Evolutionary conservation across 1,140 invertebrate genomes (phyloP).

Genomic region (Brachionus rubens): DNA sequence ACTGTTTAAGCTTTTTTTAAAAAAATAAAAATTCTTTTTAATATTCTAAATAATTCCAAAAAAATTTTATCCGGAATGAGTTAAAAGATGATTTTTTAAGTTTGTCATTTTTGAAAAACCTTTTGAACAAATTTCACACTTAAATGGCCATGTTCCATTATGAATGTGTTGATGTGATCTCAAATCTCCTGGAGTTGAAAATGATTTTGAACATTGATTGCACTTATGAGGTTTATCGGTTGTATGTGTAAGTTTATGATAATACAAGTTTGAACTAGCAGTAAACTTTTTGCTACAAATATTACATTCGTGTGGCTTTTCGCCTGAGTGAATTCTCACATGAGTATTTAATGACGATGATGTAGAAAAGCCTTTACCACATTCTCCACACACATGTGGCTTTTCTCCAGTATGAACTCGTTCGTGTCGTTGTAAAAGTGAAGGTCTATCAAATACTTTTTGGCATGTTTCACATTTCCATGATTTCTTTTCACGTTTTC

Average conservation of each 20-base stretch:
- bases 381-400: constrained; percentile 90
- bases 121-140: constrained; percentile 66
- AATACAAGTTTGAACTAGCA: constrained; percentile 90
- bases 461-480: constrained; percentile 73
- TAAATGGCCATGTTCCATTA: constrained; percentile 44
- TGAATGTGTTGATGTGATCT: constrained; percentile 34
- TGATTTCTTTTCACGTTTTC: constrained; percentile 3
- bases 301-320: constrained; percentile 85
- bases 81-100: constrained; percentile 78
- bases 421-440: constrained; percentile 56
- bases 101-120: constrained; percentile 91
- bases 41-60: too few relatives aligned
- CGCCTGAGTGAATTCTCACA: constrained; percentile 86
- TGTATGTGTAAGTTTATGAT: constrained; percentile 89
- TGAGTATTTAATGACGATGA: constrained; percentile 92
- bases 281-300: constrained; percentile 93
- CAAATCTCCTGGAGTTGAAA: constrained; percentile 47
- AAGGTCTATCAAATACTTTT: constrained; percentile 82
- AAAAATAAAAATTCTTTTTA: too few relatives aligned
- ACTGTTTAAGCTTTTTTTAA: too few relatives aligned
- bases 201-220: constrained; percentile 21
- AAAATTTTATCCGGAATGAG: constrained; percentile 10
- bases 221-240: constrained; percentile 44
- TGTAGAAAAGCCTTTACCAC: constrained; percentile 86
- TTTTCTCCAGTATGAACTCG: constrained; percentile 71